These are phyloP conservation scores for Phragmatobia fuliginosa DNA, from an alignment of 2,888 invertebrate species.

Conservation along the genomic window DNA sequence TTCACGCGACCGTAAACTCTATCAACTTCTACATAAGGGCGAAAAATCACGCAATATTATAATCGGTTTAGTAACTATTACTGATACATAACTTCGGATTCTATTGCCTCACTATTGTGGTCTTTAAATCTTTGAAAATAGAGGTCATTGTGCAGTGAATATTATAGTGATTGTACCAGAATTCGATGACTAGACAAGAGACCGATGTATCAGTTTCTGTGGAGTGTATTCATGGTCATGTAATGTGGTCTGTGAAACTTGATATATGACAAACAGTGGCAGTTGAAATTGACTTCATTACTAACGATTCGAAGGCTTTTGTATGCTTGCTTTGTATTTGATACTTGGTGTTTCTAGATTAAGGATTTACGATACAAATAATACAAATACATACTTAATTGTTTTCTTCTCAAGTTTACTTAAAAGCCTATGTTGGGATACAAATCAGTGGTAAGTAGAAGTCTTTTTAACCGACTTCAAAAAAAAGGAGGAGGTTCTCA, in stretches of 20 bases:
- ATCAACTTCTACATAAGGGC: constrained; percentile 26
- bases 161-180: constrained; percentile 17
- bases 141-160: constrained; percentile 16
- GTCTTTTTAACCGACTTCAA: too few relatives aligned
- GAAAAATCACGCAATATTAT: constrained; percentile 34
- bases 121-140: constrained; percentile 19
- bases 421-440: too few relatives aligned
- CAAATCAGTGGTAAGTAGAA: too few relatives aligned
- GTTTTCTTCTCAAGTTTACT: too few relatives aligned
- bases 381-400: too few relatives aligned
- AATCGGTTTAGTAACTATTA: constrained; percentile 41
- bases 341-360: not conserved
- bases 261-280: not conserved
- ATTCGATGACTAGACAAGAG: constrained; percentile 37
- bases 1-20: constrained; percentile 37
- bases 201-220: constrained; percentile 19
- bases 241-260: not conserved
- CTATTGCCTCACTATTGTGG: constrained; percentile 24
- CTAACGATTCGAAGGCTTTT: not conserved
- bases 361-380: not conserved
- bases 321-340: not conserved
- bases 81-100: constrained; percentile 16
- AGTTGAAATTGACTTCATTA: not conserved
- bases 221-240: constrained; percentile 3
- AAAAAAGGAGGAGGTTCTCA: too few relatives aligned